These are phyloP conservation scores for Trachelus troglodyta DNA, from an alignment of 2,888 invertebrate genomes.

Conservation along the genomic window DNA sequence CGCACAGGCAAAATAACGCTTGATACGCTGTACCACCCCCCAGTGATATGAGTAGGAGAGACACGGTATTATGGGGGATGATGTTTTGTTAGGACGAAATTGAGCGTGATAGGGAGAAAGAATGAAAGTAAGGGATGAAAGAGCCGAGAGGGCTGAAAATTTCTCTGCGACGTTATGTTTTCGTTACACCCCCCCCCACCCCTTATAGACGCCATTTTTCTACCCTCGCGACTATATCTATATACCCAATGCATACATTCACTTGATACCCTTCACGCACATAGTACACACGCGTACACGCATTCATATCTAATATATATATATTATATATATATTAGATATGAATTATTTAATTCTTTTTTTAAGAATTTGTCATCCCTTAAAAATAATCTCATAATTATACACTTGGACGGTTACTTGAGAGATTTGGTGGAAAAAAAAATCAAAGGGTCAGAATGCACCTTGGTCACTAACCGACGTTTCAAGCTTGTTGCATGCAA, in stretches of 20 bases:
- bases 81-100: constrained; percentile 54
- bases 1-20: background rate
- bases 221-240: background rate
- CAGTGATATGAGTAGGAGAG: background rate
- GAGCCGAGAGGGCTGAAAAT: background rate
- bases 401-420: background rate
- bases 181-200: background rate
- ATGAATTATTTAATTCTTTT: background rate
- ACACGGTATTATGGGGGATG: constrained; percentile 23
- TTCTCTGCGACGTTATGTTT: background rate
- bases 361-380: background rate
- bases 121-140: background rate
- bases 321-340: background rate
- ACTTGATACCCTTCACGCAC: background rate
- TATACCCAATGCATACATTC: background rate
- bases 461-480: background rate
- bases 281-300: background rate
- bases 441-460: background rate
- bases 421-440: background rate
- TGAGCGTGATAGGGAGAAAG: constrained; percentile 39
- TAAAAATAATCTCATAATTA: background rate
- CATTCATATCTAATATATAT: too few relatives aligned
- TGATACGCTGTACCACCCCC: background rate
- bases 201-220: background rate
- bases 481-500: constrained; percentile 15